Evolutionary conservation across 2,797 vertebrate genomes (phyloP), one percentile per base, ranked within the genome.

Genomic region (Poliocrania exsul): DNA sequence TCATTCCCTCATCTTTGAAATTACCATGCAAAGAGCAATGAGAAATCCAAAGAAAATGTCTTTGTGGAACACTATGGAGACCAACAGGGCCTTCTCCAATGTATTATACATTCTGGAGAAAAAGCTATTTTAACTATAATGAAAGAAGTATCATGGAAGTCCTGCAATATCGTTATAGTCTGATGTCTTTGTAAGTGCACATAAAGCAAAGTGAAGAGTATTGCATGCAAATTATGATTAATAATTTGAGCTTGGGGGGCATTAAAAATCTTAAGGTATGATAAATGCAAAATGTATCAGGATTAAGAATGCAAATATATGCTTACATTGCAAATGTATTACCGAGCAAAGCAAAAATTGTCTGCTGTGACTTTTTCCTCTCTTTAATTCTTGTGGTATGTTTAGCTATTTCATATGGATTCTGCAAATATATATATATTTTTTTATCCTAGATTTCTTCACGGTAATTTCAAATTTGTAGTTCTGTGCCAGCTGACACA

Each of bases 401-500:
- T 93, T 96, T 93, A 95, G 92, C 89, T 93, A 26, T 93, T 96
- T 95, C 65, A 71, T 53, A 54, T 23, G 11, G 25, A 5, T 91
- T 95, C 56, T 90, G 31, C 54, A 91, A 91, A 67, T 51, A 46
- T 28, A 0, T 35, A 15, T 40, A 29, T 13, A 72, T 75, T 37
- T 42, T 42, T 42, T 38, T 67, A 75, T 92, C 84, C 74, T 91
- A 66, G 74, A 72, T 95, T 93, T 97, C 71, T 96, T 88, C 53
- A 66, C 46, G 33, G 64, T 92, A 92, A 83, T 96, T 97, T 90
- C 5, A 60, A 71, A 90, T 91, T 95, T 95, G 77, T 88, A 89
- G 83, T 95, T 94, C 73, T 50, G 24, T 93, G 73, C 84, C 90
- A 95, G 94, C 92, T 92, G 93, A 96, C 83, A 90, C 87, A 85